Conservation (phyloP, 2,113 vertebrate genomes). For the Micronycteris hirsuta region DNA sequence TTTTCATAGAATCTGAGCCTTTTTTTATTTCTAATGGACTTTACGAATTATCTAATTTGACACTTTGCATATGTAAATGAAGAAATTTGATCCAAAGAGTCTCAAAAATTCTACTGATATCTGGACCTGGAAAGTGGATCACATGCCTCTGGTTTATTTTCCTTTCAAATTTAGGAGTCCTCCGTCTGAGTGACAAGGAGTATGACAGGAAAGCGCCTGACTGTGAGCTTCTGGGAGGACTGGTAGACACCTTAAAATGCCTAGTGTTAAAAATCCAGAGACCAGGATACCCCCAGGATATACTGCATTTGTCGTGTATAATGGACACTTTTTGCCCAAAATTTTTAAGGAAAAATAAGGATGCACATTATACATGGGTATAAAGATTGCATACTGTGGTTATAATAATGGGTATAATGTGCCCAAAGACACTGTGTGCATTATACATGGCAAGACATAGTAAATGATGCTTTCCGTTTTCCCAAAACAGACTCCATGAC, state of each 20-base stretch:
- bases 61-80: neutral
- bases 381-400: too few relatives aligned
- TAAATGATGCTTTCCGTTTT: neutral
- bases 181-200: neutral
- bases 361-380: too few relatives aligned
- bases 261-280: neutral
- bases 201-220: too few relatives aligned
- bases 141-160: neutral
- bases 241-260: neutral
- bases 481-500: neutral
- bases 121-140: neutral
- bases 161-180: neutral
- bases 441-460: too few relatives aligned
- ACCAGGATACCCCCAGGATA: rapidly evolving
- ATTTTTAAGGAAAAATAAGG: too few relatives aligned
- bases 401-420: too few relatives aligned
- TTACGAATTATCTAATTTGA: neutral
- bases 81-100: neutral
- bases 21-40: neutral
- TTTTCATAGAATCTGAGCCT: neutral
- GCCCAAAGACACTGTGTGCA: too few relatives aligned
- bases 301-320: too few relatives aligned
- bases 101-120: neutral
- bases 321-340: too few relatives aligned
- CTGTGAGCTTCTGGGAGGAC: neutral